A percentile compares a stretch with the other conserved stretches of the same genome.
Evolutionary conservation across 2,113 vertebrate genomes (phyloP).

Genomic region (Heptranchias perlo): DNA sequence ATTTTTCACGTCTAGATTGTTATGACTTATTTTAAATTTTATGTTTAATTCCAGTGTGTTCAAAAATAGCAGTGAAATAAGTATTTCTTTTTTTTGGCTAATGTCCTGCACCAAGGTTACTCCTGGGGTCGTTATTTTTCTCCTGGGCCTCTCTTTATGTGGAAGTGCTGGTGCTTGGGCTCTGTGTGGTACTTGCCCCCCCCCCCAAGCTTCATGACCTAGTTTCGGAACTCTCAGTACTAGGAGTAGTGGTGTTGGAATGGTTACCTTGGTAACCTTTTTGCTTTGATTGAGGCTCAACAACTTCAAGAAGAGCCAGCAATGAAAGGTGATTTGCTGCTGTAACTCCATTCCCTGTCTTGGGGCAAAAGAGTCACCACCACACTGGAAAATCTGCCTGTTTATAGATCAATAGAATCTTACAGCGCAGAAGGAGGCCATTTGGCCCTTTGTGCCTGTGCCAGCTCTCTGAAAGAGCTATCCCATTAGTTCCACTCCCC

Average conservation of each 20-base stretch:
- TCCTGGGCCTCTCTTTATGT: not conserved
- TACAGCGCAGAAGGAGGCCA: not conserved
- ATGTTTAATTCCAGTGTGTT: not conserved
- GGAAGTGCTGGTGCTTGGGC: not conserved
- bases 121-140: too few species aligned
- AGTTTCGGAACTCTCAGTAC: not conserved
- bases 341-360: not conserved
- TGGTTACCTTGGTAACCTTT: not conserved
- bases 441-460: not conserved
- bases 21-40: not conserved
- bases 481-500: too few species aligned
- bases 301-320: not conserved
- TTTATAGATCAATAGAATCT: not conserved
- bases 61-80: not conserved
- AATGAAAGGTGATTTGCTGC: not conserved
- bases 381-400: not conserved
- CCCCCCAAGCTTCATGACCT: not conserved
- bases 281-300: not conserved
- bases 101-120: not conserved
- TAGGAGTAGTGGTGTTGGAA: not conserved
- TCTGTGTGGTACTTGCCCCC: too few species aligned
- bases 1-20: too few species aligned
- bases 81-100: not conserved
- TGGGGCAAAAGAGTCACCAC: not conserved
- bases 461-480: not conserved